A percentile compares a stretch with the other conserved stretches of the same genome.
Conservation (phyloP, 53 echinoderm and acorn worm genomes). For the Paracentrotus lividus region DNA sequence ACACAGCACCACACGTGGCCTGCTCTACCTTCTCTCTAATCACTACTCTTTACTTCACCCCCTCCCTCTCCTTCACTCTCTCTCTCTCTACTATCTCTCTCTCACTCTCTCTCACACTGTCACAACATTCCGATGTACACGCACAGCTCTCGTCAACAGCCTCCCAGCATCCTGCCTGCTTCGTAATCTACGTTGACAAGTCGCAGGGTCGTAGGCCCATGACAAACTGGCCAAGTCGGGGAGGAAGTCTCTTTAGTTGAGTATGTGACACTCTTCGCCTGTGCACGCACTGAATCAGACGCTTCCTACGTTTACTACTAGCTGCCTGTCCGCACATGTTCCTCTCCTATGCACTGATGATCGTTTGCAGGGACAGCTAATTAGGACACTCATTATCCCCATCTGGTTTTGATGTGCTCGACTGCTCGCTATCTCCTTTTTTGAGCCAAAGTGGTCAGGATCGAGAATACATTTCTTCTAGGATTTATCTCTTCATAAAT, state of each 20-base stretch:
- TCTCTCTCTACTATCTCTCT: constrained; percentile 4
- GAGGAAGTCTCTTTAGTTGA: constrained; percentile 30
- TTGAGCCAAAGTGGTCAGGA: neutral
- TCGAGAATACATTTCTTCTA: neutral
- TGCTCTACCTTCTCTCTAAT: neutral
- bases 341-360: neutral
- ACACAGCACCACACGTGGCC: constrained; percentile 63
- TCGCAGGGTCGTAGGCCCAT: constrained; percentile 58
- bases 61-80: constrained; percentile 35
- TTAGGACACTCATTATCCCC: constrained; percentile 54
- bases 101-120: constrained; percentile 59
- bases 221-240: constrained; percentile 49
- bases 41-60: constrained; percentile 18
- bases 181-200: constrained; percentile 70
- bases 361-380: constrained; percentile 42
- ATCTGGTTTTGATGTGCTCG: constrained; percentile 19
- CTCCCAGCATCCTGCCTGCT: constrained; percentile 56
- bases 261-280: constrained; percentile 45
- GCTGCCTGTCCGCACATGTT: constrained; percentile 10
- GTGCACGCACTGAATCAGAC: constrained; percentile 26
- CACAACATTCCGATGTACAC: constrained; percentile 64
- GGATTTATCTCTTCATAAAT: neutral
- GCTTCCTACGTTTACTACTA: neutral
- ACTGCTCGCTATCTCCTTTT: neutral
- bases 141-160: constrained; percentile 54